A percentile compares a stretch with the other conserved stretches of the same genome.
Conservation (phyloP, 2,797 vertebrate genomes). For the Oryzias sinensis region DNA sequence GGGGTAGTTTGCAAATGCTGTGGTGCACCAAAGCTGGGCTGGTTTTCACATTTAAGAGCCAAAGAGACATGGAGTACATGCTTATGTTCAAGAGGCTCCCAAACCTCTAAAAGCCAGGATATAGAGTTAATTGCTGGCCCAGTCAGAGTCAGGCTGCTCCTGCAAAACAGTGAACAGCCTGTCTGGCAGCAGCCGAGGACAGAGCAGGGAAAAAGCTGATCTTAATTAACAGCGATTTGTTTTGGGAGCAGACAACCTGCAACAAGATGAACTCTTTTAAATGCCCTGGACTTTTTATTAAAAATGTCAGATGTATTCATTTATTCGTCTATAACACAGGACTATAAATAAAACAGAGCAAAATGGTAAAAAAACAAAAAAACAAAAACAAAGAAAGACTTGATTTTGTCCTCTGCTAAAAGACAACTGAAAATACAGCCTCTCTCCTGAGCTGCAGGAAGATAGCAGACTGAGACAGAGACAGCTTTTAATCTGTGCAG, state of each 20-base stretch:
- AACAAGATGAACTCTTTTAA: constrained; percentile 43
- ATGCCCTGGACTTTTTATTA: constrained; percentile 20
- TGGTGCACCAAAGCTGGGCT: constrained; percentile 61
- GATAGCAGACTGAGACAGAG: constrained; percentile 64
- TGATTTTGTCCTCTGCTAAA: constrained; percentile 14
- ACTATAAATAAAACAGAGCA: constrained; percentile 14
- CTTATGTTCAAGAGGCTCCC: constrained; percentile 62
- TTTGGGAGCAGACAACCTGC: constrained; percentile 49
- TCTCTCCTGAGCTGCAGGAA: constrained; percentile 60
- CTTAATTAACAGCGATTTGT: constrained; percentile 53
- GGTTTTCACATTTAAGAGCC: constrained; percentile 76
- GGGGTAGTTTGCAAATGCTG: constrained; percentile 70
- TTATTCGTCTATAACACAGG: no score
- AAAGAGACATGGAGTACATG: constrained; percentile 53
- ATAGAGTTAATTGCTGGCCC: constrained; percentile 52
- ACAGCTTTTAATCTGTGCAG: constrained; percentile 73
- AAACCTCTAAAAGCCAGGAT: constrained; percentile 63
- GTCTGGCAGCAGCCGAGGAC: constrained; percentile 37
- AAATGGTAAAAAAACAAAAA: not conserved
- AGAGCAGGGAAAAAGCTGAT: constrained; percentile 29
- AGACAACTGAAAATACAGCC: constrained; percentile 39
- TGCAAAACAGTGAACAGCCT: constrained; percentile 40
- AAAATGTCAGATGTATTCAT: constrained; percentile 8
- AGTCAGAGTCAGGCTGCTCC: constrained; percentile 43
- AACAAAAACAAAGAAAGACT: not conserved